Base-by-base conservation (phyloP, 2,888 invertebrate species). In the Troides oblongomaculatus region DNA sequence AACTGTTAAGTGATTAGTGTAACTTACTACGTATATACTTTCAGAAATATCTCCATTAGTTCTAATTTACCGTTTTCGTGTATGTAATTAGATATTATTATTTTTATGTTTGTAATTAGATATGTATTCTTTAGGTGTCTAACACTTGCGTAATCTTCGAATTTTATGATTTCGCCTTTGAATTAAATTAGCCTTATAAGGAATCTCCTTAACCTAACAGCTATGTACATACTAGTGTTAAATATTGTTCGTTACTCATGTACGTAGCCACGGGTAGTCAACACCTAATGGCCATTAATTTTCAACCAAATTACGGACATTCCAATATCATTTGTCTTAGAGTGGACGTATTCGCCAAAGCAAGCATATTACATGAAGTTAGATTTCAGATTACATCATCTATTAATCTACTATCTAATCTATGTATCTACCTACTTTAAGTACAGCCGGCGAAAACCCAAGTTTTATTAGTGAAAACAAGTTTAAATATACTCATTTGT, bases 151-250 rank as follows among this genome's bases (percentile, higher is more conserved):
- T 69, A 67, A 58, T 63, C 36, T 73, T 72, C 66, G 57, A 23
- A 64, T 66, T 64, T 58, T 63, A 61, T 50, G 58, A 62, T 68
- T 68, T 66, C 59, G 50, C 67, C 53, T 21, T 66, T 14, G 62
- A 68, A 59, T 59, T 56, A 57, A 62, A 63, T 68, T 69, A 66
- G 63, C 62, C 62, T 64, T 66, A 59, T 62, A 63, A 63, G 53
- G 56, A 69, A 64, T 69, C 59, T 65, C 68, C 60, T 76, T 78
- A 77, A 74, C 79, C 77, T 78, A 81, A 82, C 81, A 79, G 79
- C 86, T 85, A 84, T 90, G 90, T 90, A 90, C 82, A 90, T 90
- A 90, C 87, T 90, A 90, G 89, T 83, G 77, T 77, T 88, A 85
- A 81, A 82, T 81, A 82, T 77, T 81, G 79, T 30, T 30, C 30